Base-by-base conservation (phyloP, 2,113 vertebrate genomes). In the Hemibagrus wyckioides region DNA sequence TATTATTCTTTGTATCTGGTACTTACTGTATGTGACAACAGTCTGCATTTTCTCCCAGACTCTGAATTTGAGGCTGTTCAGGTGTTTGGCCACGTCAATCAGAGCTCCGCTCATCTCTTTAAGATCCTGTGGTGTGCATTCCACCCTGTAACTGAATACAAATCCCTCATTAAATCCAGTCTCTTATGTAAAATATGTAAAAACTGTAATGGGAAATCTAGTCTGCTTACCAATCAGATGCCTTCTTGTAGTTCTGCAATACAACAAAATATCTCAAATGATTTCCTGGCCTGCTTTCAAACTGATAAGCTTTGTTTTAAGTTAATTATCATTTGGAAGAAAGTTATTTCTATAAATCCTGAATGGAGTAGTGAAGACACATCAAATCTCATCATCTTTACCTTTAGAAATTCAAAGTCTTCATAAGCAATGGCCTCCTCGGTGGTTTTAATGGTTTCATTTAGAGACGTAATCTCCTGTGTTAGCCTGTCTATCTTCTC, bases 41-140 rank as follows among this genome's bases (percentile, higher is more conserved):
- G 21, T 85, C 83, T 90, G 90, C 93, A 93, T 93, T 84, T 90
- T 92, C 57, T 92, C 92, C 93, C 93, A 93, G 30, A 92, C 91
- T 50, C 67, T 85, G 85, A 91, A 90, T 52, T 77, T 87, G 7
- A 93, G 87, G n/a, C 83, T 89, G 67, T 91, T 87, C 76, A 91
- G 79, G 80, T 92, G 91, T 85, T 89, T 90, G 80, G 92, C 87
- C 80, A 92, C 89, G 75, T 93, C 91, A n/a, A 93, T 85, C 82
- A 93, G 86, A 57, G 86, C 23, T 28, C 77, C 88, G 0, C 80
- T 28, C 8, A 85, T 87, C 13, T 89, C 90, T 44, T 84, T 86
- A 39, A 88, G 86, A 14, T 91, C 90, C 67, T 87, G 83, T 2
- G 85, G 33, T 9, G 52, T 87, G 83, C 44, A 82, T 39, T 85